These are phyloP conservation scores for Xiphorhynchus erythropygius DNA, from an alignment of 2,797 vertebrate genomes.

Conservation along the genomic window DNA sequence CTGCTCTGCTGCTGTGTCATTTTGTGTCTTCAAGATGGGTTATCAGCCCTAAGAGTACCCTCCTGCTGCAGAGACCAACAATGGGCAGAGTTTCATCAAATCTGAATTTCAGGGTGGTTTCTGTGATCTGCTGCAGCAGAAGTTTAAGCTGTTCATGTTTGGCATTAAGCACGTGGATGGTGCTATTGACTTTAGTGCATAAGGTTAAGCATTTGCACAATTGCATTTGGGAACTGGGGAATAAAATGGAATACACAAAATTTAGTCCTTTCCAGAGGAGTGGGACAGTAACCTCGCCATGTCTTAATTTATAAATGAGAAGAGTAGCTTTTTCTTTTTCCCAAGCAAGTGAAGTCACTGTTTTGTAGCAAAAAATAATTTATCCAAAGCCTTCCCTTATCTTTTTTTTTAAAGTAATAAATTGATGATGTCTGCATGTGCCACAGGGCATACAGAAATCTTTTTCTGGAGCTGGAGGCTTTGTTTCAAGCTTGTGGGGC, in stretches of 20 bases:
- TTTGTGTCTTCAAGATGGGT: background rate
- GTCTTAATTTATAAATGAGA: background rate
- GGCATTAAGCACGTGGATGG: background rate
- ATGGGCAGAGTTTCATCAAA: background rate
- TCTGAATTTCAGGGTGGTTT: background rate
- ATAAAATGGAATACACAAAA: background rate
- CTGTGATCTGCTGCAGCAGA: background rate
- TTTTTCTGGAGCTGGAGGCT: slow-evolving; percentile 12
- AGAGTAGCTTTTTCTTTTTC: background rate
- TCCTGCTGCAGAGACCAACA: accelerated
- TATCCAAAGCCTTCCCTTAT: background rate
- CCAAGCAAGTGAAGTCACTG: background rate
- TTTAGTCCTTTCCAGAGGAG: background rate
- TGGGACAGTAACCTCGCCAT: background rate
- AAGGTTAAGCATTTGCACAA: slow-evolving; percentile 27
- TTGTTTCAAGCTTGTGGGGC: background rate
- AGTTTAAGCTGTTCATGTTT: background rate
- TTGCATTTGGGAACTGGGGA: slow-evolving; percentile 5
- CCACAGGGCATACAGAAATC: background rate
- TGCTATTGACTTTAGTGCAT: background rate
- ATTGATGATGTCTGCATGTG: background rate
- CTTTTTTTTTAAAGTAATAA: background rate
- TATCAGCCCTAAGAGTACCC: background rate
- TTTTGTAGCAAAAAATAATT: background rate
- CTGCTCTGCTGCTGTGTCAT: background rate